A percentile compares a stretch with the other conserved stretches of the same genome.
These are phyloP conservation scores for Drosophila busckii DNA, from an alignment of 1,140 invertebrate genomes.

Conservation along the genomic window DNA sequence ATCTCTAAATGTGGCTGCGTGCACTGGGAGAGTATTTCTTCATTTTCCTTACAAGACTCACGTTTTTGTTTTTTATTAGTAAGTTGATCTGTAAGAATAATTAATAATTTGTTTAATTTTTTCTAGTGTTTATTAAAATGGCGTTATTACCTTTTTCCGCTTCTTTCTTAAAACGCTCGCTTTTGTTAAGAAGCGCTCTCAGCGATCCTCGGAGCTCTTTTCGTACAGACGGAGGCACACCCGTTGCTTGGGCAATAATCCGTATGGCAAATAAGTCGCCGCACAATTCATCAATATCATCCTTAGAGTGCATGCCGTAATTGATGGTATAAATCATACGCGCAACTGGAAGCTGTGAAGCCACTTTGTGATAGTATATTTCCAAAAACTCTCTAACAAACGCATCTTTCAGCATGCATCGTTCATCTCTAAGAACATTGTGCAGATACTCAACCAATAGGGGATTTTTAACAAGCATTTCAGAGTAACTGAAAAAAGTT, in stretches of 20 bases:
- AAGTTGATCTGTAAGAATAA: constrained; percentile 35
- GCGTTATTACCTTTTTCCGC: constrained; percentile 47
- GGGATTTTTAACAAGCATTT: constrained; percentile 67
- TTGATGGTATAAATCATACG: constrained; percentile 76
- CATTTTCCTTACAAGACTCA: constrained; percentile 45
- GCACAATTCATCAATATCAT: constrained; percentile 75
- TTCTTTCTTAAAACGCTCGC: constrained; percentile 62
- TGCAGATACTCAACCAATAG: constrained; percentile 73
- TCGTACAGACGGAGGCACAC: constrained; percentile 68
- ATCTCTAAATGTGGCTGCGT: constrained; percentile 16
- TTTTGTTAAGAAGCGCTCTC: constrained; percentile 63
- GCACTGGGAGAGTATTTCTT: constrained; percentile 26
- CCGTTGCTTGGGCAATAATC: constrained; percentile 71
- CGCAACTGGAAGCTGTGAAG: constrained; percentile 63
- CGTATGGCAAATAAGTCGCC: constrained; percentile 78
- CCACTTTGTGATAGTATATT: constrained; percentile 75
- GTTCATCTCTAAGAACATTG: constrained; percentile 64
- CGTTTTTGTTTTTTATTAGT: constrained; percentile 65
- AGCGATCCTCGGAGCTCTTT: constrained; percentile 71
- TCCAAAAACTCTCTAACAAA: constrained; percentile 74
- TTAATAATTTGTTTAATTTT: background rate
- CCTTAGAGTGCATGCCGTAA: constrained; percentile 75
- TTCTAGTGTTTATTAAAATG: background rate
- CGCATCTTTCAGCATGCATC: constrained; percentile 69
- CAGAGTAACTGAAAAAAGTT: constrained; percentile 61